phyloP scores from a whole-genome alignment of 2,113 vertebrate genomes.

The Pipra filicauda region DNA sequence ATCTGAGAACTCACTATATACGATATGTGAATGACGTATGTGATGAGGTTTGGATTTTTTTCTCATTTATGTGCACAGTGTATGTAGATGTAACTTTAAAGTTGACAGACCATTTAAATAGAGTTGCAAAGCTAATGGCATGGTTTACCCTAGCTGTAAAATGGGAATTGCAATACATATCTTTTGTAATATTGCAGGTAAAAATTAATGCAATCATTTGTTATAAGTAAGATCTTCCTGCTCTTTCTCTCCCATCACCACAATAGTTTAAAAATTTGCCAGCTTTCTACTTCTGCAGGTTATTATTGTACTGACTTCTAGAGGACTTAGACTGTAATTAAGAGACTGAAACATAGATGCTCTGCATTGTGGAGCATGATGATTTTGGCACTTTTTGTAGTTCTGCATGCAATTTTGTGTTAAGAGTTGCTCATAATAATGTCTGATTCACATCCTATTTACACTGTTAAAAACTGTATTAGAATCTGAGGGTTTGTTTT shows the following conservation, averaged over 20 bases:
- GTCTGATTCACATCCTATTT: not conserved
- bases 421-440: not conserved
- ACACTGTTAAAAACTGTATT: not conserved
- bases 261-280: not conserved
- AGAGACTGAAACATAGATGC: not conserved
- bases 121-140: not conserved
- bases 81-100: not conserved
- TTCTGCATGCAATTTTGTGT: not conserved
- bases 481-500: not conserved
- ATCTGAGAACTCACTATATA: not conserved
- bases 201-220: not conserved
- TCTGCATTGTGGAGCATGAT: not conserved
- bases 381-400: not conserved
- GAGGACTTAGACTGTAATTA: not conserved
- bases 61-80: not conserved
- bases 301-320: not conserved
- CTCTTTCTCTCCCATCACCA: not conserved
- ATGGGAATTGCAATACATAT: not conserved
- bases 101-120: not conserved
- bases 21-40: not conserved
- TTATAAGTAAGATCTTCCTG: not conserved
- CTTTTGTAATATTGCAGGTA: not conserved
- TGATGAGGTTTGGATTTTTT: not conserved
- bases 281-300: not conserved
- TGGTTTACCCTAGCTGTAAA: not conserved